A percentile compares a stretch with the other conserved stretches of the same genome.
Conservation (phyloP, 2,113 vertebrate species). For the Geococcyx californianus region DNA sequence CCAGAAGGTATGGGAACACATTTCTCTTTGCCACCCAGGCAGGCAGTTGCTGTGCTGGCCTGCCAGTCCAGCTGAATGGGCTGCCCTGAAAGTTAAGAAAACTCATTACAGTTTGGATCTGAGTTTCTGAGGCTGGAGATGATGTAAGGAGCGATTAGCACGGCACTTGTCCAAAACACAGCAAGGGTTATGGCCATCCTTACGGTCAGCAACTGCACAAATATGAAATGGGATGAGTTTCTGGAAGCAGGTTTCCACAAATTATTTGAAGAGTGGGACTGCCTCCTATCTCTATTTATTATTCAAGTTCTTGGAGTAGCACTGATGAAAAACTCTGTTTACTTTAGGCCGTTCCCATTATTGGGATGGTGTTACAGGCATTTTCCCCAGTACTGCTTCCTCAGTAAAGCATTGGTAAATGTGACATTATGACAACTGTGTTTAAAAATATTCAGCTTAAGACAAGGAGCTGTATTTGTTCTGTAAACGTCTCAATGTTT, state of each 20-base stretch:
- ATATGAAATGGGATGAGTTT: slow-evolving; percentile 72
- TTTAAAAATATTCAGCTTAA: slow-evolving; percentile 38
- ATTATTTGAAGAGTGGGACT: slow-evolving; percentile 78
- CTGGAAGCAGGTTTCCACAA: slow-evolving; percentile 64
- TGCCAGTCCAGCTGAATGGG: slow-evolving; percentile 64
- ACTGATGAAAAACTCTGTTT: slow-evolving; percentile 71
- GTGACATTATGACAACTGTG: slow-evolving; percentile 29
- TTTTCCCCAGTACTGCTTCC: neutral
- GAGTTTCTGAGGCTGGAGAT: slow-evolving; percentile 46
- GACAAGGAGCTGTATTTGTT: slow-evolving; percentile 33
- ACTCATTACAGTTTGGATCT: slow-evolving; percentile 66
- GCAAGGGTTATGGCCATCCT: slow-evolving; percentile 70
- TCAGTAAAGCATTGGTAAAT: neutral
- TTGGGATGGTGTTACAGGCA: neutral
- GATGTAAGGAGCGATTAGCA: slow-evolving; percentile 70
- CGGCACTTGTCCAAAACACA: slow-evolving; percentile 70
- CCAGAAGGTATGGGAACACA: neutral
- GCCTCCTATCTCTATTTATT: slow-evolving; percentile 79
- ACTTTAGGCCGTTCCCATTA: slow-evolving; percentile 59
- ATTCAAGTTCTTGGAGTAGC: slow-evolving; percentile 69
- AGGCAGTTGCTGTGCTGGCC: slow-evolving; percentile 39
- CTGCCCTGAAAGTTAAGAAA: slow-evolving; percentile 55
- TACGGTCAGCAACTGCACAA: slow-evolving; percentile 83
- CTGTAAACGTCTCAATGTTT: slow-evolving; percentile 6
- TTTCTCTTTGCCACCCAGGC: slow-evolving; percentile 61